phyloP scores from a whole-genome alignment of 2,888 invertebrate species.

The Pollenia griseotomentosa region DNA sequence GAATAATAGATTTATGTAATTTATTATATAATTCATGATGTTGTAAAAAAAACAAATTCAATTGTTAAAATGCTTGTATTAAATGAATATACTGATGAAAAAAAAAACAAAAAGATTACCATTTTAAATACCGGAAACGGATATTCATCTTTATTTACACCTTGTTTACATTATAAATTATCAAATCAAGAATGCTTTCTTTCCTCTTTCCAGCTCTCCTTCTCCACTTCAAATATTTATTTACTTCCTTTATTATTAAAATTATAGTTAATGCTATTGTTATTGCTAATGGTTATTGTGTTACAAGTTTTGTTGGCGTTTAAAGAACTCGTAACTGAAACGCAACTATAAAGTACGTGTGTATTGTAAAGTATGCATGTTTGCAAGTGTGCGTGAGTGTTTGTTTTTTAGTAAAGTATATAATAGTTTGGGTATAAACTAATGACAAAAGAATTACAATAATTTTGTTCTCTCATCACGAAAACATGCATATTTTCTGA shows the following conservation, averaged over 20 bases:
- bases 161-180: slow-evolving; percentile 39
- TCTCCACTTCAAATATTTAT: slow-evolving; percentile 1
- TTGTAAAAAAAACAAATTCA: not conserved
- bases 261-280: slow-evolving; percentile 27
- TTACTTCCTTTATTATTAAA: slow-evolving; percentile 39
- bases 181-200: not conserved
- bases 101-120: slow-evolving; percentile 13
- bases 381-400: not conserved
- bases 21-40: not conserved
- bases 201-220: not conserved
- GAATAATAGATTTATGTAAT: not conserved
- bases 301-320: slow-evolving; percentile 21
- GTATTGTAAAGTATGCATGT: not conserved
- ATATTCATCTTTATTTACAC: slow-evolving; percentile 48
- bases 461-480: slow-evolving; percentile 65
- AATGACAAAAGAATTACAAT: slow-evolving; percentile 64
- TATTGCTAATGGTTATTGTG: slow-evolving; percentile 18
- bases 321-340: not conserved
- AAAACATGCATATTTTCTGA: slow-evolving; percentile 60
- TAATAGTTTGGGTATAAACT: slow-evolving; percentile 35
- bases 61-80: not conserved
- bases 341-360: not conserved
- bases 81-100: not conserved
- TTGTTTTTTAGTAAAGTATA: not conserved
- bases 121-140: slow-evolving; percentile 26